Conservation (phyloP, 1,140 invertebrate genomes). For the Rhopalosiphum padi region DNA sequence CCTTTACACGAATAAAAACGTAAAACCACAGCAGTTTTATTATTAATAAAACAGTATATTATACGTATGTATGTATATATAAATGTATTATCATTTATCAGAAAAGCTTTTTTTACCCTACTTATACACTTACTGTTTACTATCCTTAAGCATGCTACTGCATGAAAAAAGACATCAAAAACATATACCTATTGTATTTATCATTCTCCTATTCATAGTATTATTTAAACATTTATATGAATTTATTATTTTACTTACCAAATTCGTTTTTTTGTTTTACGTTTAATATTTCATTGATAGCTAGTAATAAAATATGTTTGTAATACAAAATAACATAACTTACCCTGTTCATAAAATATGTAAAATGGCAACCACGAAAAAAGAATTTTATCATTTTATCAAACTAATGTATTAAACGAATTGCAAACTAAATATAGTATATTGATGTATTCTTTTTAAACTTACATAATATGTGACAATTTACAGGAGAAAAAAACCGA, state of each 20-base stretch:
- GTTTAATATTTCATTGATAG: not conserved
- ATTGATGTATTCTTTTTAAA: not conserved
- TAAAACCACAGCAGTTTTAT: not conserved
- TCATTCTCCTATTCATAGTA: not conserved
- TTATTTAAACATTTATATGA: not conserved
- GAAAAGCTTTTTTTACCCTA: not conserved
- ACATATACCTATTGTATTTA: not conserved
- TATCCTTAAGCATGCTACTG: not conserved
- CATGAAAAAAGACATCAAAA: not conserved
- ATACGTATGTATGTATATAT: not conserved
- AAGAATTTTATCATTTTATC: not conserved
- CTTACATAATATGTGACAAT: not conserved
- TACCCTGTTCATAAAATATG: not conserved
- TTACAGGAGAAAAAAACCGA: not conserved
- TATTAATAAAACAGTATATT: too few relatives aligned
- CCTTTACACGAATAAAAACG: not conserved
- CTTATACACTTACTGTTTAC: not conserved
- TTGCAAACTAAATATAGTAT: not conserved
- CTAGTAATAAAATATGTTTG: not conserved
- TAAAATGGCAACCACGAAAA: not conserved
- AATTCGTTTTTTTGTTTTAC: not conserved
- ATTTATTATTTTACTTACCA: not conserved
- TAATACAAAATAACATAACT: not conserved
- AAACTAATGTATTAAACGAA: not conserved
- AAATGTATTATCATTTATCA: not conserved